These are phyloP conservation scores for Drosophila mayaguana DNA, from an alignment of 2,888 invertebrate genomes.

Conservation along the genomic window DNA sequence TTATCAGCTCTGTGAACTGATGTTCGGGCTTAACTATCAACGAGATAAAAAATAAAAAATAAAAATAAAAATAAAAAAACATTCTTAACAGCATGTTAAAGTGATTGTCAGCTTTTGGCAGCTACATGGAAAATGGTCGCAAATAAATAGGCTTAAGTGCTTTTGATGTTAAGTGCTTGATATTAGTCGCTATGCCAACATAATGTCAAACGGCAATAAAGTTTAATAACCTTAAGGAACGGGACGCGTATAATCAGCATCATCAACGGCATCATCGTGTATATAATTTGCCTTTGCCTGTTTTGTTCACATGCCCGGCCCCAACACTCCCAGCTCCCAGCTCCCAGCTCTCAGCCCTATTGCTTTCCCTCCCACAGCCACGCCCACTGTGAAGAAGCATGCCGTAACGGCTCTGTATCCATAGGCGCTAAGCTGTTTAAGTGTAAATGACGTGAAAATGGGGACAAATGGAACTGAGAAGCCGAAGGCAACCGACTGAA, in stretches of 20 bases:
- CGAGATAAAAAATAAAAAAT: background rate
- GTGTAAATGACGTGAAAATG: slow-evolving; percentile 80
- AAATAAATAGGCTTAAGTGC: slow-evolving; percentile 37
- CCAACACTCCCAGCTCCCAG: background rate
- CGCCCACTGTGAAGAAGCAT: background rate
- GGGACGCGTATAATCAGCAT: slow-evolving; percentile 68
- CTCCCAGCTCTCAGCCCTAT: background rate
- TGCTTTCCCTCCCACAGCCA: background rate
- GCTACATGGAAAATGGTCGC: slow-evolving; percentile 1
- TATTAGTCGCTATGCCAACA: slow-evolving; percentile 41
- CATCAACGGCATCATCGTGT: slow-evolving; percentile 73
- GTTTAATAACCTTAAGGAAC: slow-evolving; percentile 73
- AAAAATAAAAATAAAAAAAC: no score
- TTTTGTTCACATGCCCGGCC: background rate
- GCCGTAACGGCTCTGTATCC: slow-evolving; percentile 31
- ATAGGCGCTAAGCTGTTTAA: slow-evolving; percentile 73
- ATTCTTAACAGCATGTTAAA: slow-evolving; percentile 1
- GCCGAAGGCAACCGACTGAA: slow-evolving; percentile 38
- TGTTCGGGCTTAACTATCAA: background rate
- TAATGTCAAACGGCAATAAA: slow-evolving; percentile 67
- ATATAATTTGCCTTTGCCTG: slow-evolving; percentile 57
- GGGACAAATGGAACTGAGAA: slow-evolving; percentile 35
- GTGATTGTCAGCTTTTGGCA: slow-evolving; percentile 12
- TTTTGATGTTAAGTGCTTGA: slow-evolving; percentile 51
- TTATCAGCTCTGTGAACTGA: no score